These are phyloP conservation scores for Gasterosteus aculeatus DNA, from an alignment of 2,113 vertebrate genomes.

Conservation along the genomic window DNA sequence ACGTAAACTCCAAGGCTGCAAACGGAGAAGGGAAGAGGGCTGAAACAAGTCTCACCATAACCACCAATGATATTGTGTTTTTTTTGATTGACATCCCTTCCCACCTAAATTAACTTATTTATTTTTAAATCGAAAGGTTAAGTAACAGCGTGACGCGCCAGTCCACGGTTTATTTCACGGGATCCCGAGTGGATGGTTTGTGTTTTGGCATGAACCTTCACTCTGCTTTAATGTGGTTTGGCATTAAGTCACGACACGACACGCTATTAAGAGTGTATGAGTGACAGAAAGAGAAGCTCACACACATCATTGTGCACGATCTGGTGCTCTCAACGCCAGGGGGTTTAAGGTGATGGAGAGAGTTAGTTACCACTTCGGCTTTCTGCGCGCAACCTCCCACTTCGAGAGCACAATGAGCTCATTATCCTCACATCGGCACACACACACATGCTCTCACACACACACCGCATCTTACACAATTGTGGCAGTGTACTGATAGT, in stretches of 20 bases:
- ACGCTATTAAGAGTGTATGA: conserved; percentile 48
- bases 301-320: conserved; percentile 64
- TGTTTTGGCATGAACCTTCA: conserved; percentile 5
- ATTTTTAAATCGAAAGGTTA: neutral
- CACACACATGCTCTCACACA: conserved; percentile 3
- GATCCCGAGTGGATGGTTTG: conserved; percentile 1
- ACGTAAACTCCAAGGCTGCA: neutral
- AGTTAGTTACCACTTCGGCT: conserved; percentile 62
- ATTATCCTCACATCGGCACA: conserved; percentile 53
- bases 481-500: conserved; percentile 50
- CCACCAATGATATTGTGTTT: neutral
- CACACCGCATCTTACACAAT: conserved; percentile 11
- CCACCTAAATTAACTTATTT: neutral
- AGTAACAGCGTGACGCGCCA: neutral
- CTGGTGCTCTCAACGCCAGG: conserved; percentile 42
- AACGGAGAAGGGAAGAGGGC: neutral
- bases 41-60: neutral
- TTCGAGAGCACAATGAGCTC: conserved; percentile 46
- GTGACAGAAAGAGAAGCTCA: conserved; percentile 56
- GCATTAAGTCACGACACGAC: conserved; percentile 27
- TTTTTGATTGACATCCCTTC: neutral
- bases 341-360: conserved; percentile 60
- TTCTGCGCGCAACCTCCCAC: conserved; percentile 45
- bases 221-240: conserved; percentile 6
- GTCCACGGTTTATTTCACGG: conserved; percentile 2